Evolutionary conservation across 2,113 vertebrate genomes (phyloP).

Genomic region (Cyanocitta stelleri): DNA sequence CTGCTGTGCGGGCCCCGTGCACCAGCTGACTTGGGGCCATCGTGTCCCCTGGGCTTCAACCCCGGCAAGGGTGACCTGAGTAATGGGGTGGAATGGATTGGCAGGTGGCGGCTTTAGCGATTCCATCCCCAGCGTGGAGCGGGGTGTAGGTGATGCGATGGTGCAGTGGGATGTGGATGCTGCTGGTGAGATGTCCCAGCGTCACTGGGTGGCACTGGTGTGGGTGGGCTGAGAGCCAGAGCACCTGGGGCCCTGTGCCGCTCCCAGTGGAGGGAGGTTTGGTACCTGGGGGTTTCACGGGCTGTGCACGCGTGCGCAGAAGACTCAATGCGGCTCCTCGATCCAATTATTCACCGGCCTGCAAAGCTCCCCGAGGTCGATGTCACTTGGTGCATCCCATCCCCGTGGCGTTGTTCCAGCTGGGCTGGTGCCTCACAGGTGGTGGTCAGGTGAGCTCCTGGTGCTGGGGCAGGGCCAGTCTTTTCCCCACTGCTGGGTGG

Average conservation of each 20-base stretch:
- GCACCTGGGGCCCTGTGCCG: not conserved
- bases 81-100: not conserved
- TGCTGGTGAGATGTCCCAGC: not conserved
- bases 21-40: not conserved
- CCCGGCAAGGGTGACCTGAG: accelerated
- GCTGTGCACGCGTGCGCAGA: accelerated
- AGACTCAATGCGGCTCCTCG: not conserved
- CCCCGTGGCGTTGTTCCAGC: accelerated
- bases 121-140: accelerated
- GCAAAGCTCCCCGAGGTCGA: accelerated
- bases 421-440: not conserved
- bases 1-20: accelerated
- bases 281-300: accelerated
- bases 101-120: not conserved
- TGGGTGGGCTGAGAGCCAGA: not conserved
- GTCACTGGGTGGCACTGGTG: not conserved
- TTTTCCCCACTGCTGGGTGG: accelerated
- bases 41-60: accelerated
- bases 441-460: accelerated
- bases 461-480: not conserved
- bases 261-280: not conserved
- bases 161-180: accelerated
- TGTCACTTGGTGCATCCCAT: not conserved
- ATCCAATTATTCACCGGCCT: not conserved
- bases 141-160: not conserved